Evolutionary conservation across 2,888 invertebrate genomes (phyloP), one percentile per base, ranked within the genome.

Genomic region (Tricholauxania praeusta): DNA sequence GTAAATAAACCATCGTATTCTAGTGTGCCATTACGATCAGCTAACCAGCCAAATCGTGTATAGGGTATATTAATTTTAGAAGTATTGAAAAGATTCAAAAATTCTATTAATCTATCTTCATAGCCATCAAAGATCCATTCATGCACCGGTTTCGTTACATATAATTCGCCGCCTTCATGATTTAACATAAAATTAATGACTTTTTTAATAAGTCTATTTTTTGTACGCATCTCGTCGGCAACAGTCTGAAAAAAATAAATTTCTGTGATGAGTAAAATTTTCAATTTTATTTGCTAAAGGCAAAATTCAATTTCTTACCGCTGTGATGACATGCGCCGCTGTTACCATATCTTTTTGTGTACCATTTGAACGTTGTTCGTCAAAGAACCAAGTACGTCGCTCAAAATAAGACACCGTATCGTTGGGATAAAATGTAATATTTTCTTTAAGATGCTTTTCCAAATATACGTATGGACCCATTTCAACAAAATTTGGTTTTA

Each of bases 1-100:
- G 92, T 92, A 82, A 93, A 94, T 0, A 90, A 88, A 1, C 96
- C 96, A 84, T 96, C 96, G 82, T 90, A 94, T 1, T 90, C 89
- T 49, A 89, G 85, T 0, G 94, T 93, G 47, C 88, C 89, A 85
- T 96, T 96, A 77, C 96, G 91, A 93, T 95, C 88, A 12, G 86
- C 89, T 84, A 97, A 94, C 94, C 96, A 96, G 12, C 94, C 97
- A 86, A 97, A 96, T 81, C 91, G 93, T 49, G 91, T 91, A 80
- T 90, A 93, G 0, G 94, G 94, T 78, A 95, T 90, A 1, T 87
- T 77, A 49, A 87, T 84, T 75, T 78, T 79, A 1, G 84, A 64
- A 86, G 32, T 91, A 81, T 77, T 92, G 86, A 53, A 93, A 78
- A 79, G 89, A 84, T 57, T 87, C 71, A 55, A 90, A 89, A 75